Percentiles rank a stretch among this genome's conserved stretches.
Conservation (phyloP, 2,888 invertebrate species). For the Acrobasis consociella region DNA sequence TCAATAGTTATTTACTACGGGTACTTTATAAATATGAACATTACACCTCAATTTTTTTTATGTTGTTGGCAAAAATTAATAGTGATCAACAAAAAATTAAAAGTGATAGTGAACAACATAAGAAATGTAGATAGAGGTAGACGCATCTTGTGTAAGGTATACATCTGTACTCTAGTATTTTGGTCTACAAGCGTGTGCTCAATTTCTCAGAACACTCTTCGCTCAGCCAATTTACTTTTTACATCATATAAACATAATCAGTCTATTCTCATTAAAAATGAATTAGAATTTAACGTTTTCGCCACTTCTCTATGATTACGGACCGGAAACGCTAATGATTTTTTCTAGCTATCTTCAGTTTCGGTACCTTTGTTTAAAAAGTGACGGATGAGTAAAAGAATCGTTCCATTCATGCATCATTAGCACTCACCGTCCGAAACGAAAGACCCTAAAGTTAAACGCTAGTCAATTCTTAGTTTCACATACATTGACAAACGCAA, state of each 20-base stretch:
- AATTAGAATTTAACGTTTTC: conserved; percentile 38
- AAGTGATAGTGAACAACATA: no score
- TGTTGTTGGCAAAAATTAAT: no score
- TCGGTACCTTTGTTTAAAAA: conserved; percentile 28
- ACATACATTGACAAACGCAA: conserved; percentile 57
- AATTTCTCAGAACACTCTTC: conserved; percentile 39
- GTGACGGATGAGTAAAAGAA: conserved; percentile 50
- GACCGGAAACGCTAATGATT: conserved; percentile 11
- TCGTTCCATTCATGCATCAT: conserved; percentile 68
- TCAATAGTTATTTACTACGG: no score
- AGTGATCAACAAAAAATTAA: no score
- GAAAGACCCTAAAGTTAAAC: conserved; percentile 59
- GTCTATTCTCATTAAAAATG: conserved; percentile 46
- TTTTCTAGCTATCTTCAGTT: conserved; percentile 7
- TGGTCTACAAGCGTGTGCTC: conserved; percentile 40
- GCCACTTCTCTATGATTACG: conserved; percentile 19
- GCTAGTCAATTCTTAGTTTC: conserved; percentile 43
- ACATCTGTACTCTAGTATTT: neutral
- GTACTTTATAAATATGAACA: no score
- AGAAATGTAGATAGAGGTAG: no score
- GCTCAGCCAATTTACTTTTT: conserved; percentile 57
- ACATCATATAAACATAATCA: conserved; percentile 39
- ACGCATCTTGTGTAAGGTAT: neutral
- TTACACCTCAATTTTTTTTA: no score
- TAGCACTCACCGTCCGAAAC: conserved; percentile 67